These are phyloP conservation scores for Caretta caretta DNA, from an alignment of 2,113 vertebrate genomes.

Conservation along the genomic window DNA sequence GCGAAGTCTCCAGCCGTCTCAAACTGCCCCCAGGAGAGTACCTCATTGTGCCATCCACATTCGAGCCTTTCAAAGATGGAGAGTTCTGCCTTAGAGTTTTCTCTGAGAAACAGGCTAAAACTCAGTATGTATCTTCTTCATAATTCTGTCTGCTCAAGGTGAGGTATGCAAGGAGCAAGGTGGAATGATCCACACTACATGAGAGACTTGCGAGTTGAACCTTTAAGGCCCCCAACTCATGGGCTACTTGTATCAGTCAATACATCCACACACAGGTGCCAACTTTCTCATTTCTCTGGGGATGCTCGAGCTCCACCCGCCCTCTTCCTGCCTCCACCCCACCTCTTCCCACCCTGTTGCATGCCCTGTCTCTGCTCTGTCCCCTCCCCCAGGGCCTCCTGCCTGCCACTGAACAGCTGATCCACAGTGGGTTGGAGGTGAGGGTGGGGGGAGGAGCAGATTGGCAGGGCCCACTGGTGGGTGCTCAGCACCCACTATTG, in stretches of 20 bases:
- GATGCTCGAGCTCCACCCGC: no score
- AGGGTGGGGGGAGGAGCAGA: no score
- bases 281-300: no score
- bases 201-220: background rate
- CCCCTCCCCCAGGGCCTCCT: no score
- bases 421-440: no score
- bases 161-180: background rate
- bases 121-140: constrained; percentile 75
- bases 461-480: no score
- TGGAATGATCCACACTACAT: background rate
- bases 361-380: no score
- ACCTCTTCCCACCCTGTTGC: no score
- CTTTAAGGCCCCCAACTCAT: background rate
- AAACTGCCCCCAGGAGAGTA: constrained; percentile 86
- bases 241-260: background rate
- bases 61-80: constrained; percentile 85
- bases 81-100: constrained; percentile 90
- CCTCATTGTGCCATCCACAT: constrained; percentile 88
- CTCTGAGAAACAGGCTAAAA: constrained; percentile 82
- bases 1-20: constrained; percentile 83
- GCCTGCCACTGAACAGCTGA: no score
- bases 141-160: background rate
- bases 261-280: no score
- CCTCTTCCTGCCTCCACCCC: no score
- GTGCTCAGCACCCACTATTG: no score